Conservation (phyloP, 2,797 vertebrate species). For the Columba guinea region DNA sequence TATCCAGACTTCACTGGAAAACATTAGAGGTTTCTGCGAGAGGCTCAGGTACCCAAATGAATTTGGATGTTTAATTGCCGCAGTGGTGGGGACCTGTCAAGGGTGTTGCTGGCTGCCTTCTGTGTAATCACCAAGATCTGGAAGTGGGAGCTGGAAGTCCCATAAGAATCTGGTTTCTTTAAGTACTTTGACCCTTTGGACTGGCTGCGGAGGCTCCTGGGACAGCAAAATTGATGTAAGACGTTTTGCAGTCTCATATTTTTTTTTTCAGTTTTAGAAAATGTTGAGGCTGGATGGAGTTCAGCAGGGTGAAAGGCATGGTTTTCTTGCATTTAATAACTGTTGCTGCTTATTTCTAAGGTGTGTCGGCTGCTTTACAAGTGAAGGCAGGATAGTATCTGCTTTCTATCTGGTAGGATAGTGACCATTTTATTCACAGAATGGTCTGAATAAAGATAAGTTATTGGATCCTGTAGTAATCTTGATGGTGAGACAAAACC, state of each 20-base stretch:
- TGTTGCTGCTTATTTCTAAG: background rate
- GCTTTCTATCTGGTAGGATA: background rate
- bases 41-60: background rate
- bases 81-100: background rate
- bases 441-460: background rate
- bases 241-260: slow-evolving; percentile 18
- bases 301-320: background rate
- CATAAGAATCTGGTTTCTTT: background rate
- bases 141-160: background rate
- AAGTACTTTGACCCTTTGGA: slow-evolving; percentile 27
- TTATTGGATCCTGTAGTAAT: background rate
- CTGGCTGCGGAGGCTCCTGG: background rate
- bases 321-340: background rate
- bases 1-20: background rate
- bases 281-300: slow-evolving; percentile 20
- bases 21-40: background rate
- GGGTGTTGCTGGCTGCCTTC: background rate
- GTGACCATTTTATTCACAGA: background rate
- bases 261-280: slow-evolving; percentile 20
- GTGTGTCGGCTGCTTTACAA: background rate
- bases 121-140: background rate
- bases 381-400: background rate
- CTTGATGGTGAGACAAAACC: background rate
- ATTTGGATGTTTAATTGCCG: background rate
- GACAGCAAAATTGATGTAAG: slow-evolving; percentile 15